Evolutionary conservation across 1,140 invertebrate genomes (phyloP).

Genomic region (Caenorhabditis inopinata): DNA sequence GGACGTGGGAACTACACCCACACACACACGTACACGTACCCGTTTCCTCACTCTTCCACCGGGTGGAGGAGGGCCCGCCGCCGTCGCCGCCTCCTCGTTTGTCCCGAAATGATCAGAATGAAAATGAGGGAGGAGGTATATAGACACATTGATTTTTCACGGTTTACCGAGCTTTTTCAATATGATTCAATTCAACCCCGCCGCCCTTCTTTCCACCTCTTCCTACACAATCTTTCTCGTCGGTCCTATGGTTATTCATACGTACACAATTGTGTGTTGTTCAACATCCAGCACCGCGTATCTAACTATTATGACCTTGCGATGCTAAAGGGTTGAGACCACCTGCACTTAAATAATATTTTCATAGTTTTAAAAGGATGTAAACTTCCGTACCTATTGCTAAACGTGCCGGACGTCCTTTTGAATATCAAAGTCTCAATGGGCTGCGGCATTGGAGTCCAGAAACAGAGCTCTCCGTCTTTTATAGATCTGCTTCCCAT

Average conservation of each 20-base stretch:
- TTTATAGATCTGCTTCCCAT: too few species aligned
- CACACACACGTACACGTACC: too few species aligned
- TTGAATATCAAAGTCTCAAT: too few species aligned
- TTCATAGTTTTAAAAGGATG: background rate
- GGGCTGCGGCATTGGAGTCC: too few species aligned
- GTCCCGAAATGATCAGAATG: too few species aligned
- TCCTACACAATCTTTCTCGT: background rate
- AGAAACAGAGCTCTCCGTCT: too few species aligned
- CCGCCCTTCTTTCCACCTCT: background rate
- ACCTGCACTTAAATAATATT: background rate
- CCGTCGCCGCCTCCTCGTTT: too few species aligned
- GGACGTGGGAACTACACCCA: background rate
- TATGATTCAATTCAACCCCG: conserved; percentile 3
- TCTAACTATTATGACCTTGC: conserved; percentile 33
- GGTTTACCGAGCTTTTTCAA: conserved; percentile 28
- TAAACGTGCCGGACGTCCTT: too few species aligned
- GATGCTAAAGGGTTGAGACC: background rate
- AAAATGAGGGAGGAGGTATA: too few species aligned
- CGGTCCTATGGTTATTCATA: conserved; percentile 27
- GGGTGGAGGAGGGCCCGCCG: too few species aligned
- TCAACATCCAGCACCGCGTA: conserved; percentile 20
- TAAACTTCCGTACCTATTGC: background rate
- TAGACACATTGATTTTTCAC: conserved; percentile 17
- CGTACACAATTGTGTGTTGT: conserved; percentile 32
- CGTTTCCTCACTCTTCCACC: too few species aligned